A percentile compares a stretch with the other conserved stretches of the same genome.
Conservation (phyloP, 2,797 vertebrate species). For the Bradypus variegatus region DNA sequence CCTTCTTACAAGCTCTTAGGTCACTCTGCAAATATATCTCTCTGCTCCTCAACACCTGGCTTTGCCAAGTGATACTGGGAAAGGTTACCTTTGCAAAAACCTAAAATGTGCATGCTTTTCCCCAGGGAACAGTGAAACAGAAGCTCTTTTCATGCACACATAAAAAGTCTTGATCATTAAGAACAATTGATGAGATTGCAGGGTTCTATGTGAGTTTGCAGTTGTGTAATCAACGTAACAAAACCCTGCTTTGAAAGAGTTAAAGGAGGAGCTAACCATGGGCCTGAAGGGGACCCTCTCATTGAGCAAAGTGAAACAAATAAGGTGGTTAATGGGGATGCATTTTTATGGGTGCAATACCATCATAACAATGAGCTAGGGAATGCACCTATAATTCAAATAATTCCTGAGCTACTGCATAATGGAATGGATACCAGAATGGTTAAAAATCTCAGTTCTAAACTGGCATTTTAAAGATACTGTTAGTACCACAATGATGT, state of each 20-base stretch:
- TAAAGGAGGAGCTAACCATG: background rate
- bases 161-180: background rate
- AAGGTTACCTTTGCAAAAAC: background rate
- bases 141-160: too few species aligned
- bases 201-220: background rate
- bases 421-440: too few species aligned
- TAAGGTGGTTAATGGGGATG: accelerated
- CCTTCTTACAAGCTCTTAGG: background rate
- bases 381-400: background rate
- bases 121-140: accelerated
- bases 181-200: accelerated
- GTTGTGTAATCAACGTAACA: background rate
- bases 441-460: slow-evolving; percentile 21
- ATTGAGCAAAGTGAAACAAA: background rate
- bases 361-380: accelerated
- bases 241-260: background rate
- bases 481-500: background rate
- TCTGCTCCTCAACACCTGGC: background rate
- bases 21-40: background rate
- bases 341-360: accelerated
- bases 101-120: background rate
- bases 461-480: background rate
- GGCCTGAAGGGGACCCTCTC: too few species aligned
- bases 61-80: background rate
- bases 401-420: background rate